Evolutionary conservation across 2,797 vertebrate species (phyloP), one percentile per base, ranked within the genome.

Genomic region (Phrynocephalus guinanensis): DNA sequence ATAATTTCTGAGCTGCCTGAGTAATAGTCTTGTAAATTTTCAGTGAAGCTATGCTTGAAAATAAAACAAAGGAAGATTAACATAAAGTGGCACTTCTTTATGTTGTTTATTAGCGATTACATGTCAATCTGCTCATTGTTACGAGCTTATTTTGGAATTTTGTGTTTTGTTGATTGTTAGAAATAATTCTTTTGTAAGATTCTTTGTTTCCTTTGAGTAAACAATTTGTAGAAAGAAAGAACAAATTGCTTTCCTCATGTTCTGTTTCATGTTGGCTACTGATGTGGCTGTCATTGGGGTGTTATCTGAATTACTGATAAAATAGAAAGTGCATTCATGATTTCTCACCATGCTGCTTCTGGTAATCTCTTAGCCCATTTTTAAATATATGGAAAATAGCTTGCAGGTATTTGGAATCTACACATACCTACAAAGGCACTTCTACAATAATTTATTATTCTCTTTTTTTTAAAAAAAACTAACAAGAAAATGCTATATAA

Each of bases 251-350:
- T 78, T 33, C 18, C 15, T 80, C 33, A 16, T 68, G 73, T 83
- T 83, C 73, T n/a, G 90, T 90, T 92, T 84, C 89, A 0, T 80
- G 86, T 85, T 28, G 68, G 73, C 22, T 85, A 67, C 89, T 1
- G n/a, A 28, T 80, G 9, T 82, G 70, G 30, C 38, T 93, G 38
- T 90, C 52, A 24, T 75, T 77, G 38, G 77, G 79, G 48, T 80
- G 1, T 78, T 88, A 80, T 83, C 70, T 90, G 67, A 5, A 76
- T 83, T 89, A 33, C 11, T 5, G 10, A 24, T 18, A 75, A 76
- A 82, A 87, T n/a, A 33, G 83, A 38, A 85, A 71, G 63, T 16
- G 48, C 18, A 3, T 84, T 56, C 67, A 48, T 3, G 26, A 81
- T 85, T 85, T 81, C 30, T 84, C 44, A 11, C 16, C 67, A 52